Base-by-base conservation (phyloP, 2,888 invertebrate genomes). In the Oxystoma pomonae region DNA sequence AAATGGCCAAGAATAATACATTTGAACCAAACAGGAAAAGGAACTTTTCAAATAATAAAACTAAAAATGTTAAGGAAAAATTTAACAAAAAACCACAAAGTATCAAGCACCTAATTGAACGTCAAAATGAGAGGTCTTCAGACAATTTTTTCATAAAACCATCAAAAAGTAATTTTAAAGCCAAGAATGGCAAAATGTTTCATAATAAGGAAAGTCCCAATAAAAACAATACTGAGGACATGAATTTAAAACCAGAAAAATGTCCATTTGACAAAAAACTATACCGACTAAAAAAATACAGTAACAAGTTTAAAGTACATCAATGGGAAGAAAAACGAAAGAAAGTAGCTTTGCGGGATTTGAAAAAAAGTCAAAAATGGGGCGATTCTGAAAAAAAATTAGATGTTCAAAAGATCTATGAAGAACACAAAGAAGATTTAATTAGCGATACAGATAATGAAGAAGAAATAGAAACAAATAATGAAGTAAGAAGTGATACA, bases 251-350 rank as follows among this genome's bases (percentile, higher is more conserved):
- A n/a, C 3, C 53, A 53, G 19, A 53, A 5, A 53, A 19, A 53
- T 7, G n/a, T 53, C 19, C 53, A 53, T 90, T 90, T 74, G 86
- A 90, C 70, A 90, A 90, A 72, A 88, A 87, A 68, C 81, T 83
- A 20, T 90, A 88, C 73, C 81, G 89, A 49, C 71, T 87, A 49
- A 83, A 88, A 70, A 88, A 87, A 72, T 90, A 89, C 73, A 89
- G 88, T 71, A 87, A 88, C 60, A 88, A 89, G 73, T 87, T 86
- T 67, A 88, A 88, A 78, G 78, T 90, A 18, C 82, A 87, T 50
- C 84, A 89, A 74, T 90, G 87, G 87, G 86, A 89, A 69, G 86
- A 88, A 58, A 84, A 83, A 67, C 81, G 87, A 18, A 88, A 86
- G 72, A 86, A 86, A 68, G 80, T 80, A 57, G 75, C 87, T 51